These are phyloP conservation scores for Bombus pascuorum DNA, from an alignment of 1,140 invertebrate species.

Conservation along the genomic window DNA sequence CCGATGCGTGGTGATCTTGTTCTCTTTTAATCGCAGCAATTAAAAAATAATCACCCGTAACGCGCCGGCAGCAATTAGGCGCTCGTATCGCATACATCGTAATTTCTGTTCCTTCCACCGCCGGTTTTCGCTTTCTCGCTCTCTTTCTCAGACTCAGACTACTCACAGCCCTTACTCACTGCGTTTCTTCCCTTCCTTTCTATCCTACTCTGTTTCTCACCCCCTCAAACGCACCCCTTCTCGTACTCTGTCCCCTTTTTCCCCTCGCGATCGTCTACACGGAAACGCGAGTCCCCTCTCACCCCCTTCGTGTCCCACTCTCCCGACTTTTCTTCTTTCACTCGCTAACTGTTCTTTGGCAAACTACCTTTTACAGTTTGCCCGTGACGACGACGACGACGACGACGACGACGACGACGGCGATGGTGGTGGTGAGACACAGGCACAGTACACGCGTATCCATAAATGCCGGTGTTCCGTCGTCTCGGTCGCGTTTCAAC, in stretches of 20 bases:
- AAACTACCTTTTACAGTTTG: slow-evolving; percentile 45
- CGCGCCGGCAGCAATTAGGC: slow-evolving; percentile 72
- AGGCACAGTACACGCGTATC: slow-evolving; percentile 7
- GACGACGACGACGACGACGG: background rate
- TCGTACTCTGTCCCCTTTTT: background rate
- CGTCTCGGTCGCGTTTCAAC: slow-evolving; percentile 56
- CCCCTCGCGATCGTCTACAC: slow-evolving; percentile 12
- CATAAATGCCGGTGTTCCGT: slow-evolving; percentile 48
- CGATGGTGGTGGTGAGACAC: background rate
- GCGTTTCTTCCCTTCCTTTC: slow-evolving; percentile 12
- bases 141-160: slow-evolving; percentile 5
- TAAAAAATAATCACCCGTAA: slow-evolving; percentile 77
- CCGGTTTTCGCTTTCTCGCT: background rate
- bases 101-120: slow-evolving; percentile 26
- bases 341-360: slow-evolving; percentile 40
- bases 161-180: slow-evolving; percentile 17
- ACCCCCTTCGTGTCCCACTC: slow-evolving; percentile 3
- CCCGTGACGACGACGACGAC: background rate
- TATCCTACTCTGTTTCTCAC: background rate
- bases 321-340: slow-evolving; percentile 21
- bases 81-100: slow-evolving; percentile 69
- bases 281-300: background rate
- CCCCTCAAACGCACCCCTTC: background rate
- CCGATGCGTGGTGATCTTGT: slow-evolving; percentile 63
- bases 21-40: slow-evolving; percentile 74